Evolutionary conservation across 2,888 invertebrate genomes (phyloP), one percentile per base, ranked within the genome.

Genomic region (Lithophane leautieri): DNA sequence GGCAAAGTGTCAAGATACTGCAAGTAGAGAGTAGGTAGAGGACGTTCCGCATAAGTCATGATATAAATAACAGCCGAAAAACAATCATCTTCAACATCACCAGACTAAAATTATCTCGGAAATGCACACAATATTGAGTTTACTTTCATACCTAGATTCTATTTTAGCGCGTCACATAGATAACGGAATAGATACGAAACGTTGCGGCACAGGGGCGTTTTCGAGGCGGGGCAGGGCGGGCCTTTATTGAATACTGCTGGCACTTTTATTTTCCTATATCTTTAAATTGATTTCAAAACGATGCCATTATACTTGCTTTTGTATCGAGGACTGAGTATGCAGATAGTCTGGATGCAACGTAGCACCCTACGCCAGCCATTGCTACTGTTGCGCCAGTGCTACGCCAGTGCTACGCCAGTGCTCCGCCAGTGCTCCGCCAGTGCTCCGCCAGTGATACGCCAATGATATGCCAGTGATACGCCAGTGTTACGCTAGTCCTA

Each of bases 101-200:
- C 7, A 25, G 11, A 60, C 54, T 65, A 44, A 66, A 75, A 66
- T 50, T 34, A 50, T 75, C 60, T 66, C 42, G 65, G 60, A 79
- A 75, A 75, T 54, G 69, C 34, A 79, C 34, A 69, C 54, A 66
- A 19, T 79, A 42, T 25, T 28, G 42, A 68, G 25, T 75, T 69
- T 65, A 54, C 40, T 50, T 69, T 42, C 1, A 54, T 60, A 52
- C 28, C 34, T 16, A 52, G 2, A 12, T 58, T 22, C 40, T 66
- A 65, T 25, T 47, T 60, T 42, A 76, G 12, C 11, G 0, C 14
- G 28, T 65, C 19, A 16, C 14, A 69, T 25, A 42, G 7, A 42
- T 50, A 50, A 66, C 42, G 66, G 56, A 68, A 68, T 44, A 12
- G 50, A 68, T 50, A 47, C 34, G 42, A 73, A 14, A n/a, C n/a